Conservation (phyloP, 2,888 invertebrate species). For the Lapara coniferarum region DNA sequence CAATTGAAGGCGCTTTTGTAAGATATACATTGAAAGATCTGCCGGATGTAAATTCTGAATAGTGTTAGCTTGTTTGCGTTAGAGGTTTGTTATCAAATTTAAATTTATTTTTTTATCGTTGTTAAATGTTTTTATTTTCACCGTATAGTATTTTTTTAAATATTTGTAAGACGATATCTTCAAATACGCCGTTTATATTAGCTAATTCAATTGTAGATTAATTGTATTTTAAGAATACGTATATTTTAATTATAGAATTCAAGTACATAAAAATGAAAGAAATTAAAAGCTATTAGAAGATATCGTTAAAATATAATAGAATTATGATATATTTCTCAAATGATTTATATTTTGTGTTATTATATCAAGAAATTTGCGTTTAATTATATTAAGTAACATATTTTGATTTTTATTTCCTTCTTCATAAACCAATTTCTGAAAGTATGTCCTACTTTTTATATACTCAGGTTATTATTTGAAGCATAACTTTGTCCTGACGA, state of each 20-base stretch:
- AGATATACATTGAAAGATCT: constrained; percentile 39
- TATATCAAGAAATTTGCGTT: neutral
- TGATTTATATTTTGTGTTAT: constrained; percentile 25
- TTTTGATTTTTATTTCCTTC: neutral
- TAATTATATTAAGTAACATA: constrained; percentile 7
- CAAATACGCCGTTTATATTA: neutral
- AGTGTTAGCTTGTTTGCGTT: constrained; percentile 51
- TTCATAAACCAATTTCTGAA: neutral
- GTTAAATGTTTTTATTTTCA: constrained; percentile 13
- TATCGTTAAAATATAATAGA: constrained; percentile 13
- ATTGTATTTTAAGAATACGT: neutral
- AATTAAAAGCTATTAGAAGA: constrained; percentile 4
- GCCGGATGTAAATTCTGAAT: constrained; percentile 48
- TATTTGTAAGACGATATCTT: constrained; percentile 19
- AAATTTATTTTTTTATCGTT: constrained; percentile 33
- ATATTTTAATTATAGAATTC: neutral
- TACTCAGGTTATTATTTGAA: no score
- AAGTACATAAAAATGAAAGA: neutral
- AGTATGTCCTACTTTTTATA: no score
- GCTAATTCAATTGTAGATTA: neutral
- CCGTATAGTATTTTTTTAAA: neutral
- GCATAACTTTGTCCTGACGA: no score
- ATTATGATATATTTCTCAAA: neutral
- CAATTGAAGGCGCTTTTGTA: constrained; percentile 35
- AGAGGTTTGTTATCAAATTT: constrained; percentile 37